A percentile compares a stretch with the other conserved stretches of the same genome.
These are phyloP conservation scores for Mormyrops boulengeri DNA, from an alignment of 2,797 vertebrate species.

Conservation along the genomic window DNA sequence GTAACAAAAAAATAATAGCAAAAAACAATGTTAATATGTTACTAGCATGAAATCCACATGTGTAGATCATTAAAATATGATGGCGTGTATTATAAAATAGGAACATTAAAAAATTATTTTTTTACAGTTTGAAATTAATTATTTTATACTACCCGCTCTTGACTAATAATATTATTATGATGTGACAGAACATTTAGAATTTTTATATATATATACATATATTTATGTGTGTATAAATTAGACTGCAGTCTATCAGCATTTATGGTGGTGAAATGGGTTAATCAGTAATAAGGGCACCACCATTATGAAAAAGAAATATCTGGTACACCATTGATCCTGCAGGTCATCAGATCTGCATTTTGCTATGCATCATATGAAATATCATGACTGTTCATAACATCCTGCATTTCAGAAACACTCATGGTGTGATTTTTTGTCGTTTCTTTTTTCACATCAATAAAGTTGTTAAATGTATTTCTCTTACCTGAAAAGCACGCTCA, in stretches of 20 bases:
- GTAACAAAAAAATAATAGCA: not conserved
- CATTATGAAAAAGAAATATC: not conserved
- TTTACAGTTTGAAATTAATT: not conserved
- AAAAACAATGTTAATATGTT: not conserved
- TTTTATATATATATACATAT: too few species aligned
- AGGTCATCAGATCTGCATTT: not conserved
- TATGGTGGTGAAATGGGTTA: not conserved
- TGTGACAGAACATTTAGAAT: not conserved
- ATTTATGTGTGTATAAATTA: not conserved
- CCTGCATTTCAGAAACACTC: not conserved
- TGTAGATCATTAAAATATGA: not conserved
- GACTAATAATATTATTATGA: not conserved
- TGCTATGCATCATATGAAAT: not conserved
- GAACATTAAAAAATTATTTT: not conserved
- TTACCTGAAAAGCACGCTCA: not conserved
- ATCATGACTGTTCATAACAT: not conserved
- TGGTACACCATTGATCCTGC: not conserved
- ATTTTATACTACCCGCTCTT: not conserved
- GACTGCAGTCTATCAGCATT: not conserved
- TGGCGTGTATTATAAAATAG: not conserved
- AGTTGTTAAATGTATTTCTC: not conserved
- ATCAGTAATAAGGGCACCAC: not conserved
- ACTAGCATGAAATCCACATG: not conserved
- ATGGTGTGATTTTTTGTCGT: not conserved
- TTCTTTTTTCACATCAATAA: not conserved